Conservation (phyloP, 2,888 invertebrate species). For the Caradrina kadenii region DNA sequence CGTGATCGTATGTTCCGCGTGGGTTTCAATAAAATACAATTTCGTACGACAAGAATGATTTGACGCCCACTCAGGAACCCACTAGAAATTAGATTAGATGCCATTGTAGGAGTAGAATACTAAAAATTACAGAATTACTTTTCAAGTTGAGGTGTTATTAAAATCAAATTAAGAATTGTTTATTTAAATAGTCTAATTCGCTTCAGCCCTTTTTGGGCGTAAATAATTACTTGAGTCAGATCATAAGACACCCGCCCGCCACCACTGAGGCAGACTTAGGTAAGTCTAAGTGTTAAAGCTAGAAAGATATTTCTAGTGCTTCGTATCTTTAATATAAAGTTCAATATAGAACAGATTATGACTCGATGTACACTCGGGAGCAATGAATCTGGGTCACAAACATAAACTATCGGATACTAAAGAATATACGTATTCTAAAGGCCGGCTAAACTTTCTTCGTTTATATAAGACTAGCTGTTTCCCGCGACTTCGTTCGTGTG, state of each 20-base stretch:
- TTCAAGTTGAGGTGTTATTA: background rate
- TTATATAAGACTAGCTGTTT: too few species aligned
- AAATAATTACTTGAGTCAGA: too few species aligned
- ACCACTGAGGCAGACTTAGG: too few species aligned
- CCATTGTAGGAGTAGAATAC: background rate
- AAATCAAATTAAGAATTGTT: constrained; percentile 3
- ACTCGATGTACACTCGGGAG: too few species aligned
- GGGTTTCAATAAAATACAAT: background rate
- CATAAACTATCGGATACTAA: too few species aligned
- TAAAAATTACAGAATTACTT: background rate
- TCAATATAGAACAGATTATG: too few species aligned
- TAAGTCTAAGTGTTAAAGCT: background rate
- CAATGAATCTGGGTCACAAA: too few species aligned
- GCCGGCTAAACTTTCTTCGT: too few species aligned
- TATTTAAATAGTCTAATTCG: background rate
- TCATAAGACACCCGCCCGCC: too few species aligned
- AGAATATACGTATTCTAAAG: too few species aligned
- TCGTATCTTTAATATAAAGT: background rate
- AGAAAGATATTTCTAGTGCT: background rate
- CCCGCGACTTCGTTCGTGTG: too few species aligned
- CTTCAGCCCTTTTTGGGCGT: background rate
- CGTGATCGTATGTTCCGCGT: background rate
- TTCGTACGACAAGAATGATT: background rate
- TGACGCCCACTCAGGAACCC: background rate
- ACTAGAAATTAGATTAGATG: background rate